phyloP scores from a whole-genome alignment of 2,797 vertebrate genomes.

The Thripadectes ignobilis region DNA sequence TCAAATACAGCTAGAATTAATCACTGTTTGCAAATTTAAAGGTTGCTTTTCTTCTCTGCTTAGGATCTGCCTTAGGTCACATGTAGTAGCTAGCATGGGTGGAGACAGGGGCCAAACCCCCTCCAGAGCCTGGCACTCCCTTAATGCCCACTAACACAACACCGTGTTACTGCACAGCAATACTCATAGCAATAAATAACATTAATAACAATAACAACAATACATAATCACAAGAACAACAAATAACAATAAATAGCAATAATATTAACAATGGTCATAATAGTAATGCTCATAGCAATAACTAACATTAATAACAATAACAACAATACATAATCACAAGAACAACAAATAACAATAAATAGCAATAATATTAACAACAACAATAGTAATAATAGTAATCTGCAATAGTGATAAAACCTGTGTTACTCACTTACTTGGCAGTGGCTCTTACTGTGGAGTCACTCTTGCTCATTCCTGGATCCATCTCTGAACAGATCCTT shows the following conservation, averaged over 20 bases:
- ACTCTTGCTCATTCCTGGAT: accelerated
- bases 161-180: background rate
- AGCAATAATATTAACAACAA: background rate
- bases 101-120: background rate
- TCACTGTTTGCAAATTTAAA: constrained; percentile 20
- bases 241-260: background rate
- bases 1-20: constrained; percentile 34
- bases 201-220: background rate
- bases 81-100: background rate
- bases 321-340: background rate
- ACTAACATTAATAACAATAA: background rate
- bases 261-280: background rate
- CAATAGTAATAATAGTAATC: background rate
- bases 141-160: background rate
- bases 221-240: background rate
- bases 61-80: background rate
- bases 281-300: background rate
- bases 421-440: background rate
- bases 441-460: background rate
- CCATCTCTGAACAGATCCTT: background rate
- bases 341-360: background rate
- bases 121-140: background rate
- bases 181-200: background rate
- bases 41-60: background rate
- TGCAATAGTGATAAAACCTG: background rate